phyloP scores from a whole-genome alignment of 1,140 invertebrate genomes.

The Phortica variegata region DNA sequence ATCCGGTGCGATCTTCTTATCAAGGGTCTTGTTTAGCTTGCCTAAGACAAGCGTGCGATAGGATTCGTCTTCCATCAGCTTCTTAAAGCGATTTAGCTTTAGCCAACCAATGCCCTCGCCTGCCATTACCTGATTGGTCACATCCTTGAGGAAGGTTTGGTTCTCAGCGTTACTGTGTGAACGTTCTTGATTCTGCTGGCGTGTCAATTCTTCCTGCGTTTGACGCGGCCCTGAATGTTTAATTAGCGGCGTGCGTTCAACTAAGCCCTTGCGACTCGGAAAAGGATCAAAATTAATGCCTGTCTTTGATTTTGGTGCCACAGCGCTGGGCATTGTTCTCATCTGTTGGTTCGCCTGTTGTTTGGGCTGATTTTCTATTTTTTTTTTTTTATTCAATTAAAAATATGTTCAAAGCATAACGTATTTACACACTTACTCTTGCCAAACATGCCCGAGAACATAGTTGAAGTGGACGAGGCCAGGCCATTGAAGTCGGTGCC shows the following conservation, averaged over 20 bases:
- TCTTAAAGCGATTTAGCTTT: constrained; percentile 90
- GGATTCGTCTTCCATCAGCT: constrained; percentile 98
- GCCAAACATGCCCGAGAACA: constrained; percentile 86
- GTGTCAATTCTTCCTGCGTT: constrained; percentile 66
- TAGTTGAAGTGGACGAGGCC: constrained; percentile 83
- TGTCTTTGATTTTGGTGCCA: constrained; percentile 60
- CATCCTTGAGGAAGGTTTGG: constrained; percentile 83
- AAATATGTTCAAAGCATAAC: no score
- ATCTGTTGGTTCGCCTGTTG: constrained; percentile 26
- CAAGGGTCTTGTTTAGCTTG: constrained; percentile 91
- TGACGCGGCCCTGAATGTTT: constrained; percentile 72
- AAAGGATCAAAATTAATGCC: constrained; percentile 73
- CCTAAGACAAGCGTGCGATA: constrained; percentile 95
- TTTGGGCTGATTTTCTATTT: constrained; percentile 47
- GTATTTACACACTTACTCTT: constrained; percentile 59
- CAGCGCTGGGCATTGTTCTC: constrained; percentile 33
- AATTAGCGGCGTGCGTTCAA: constrained; percentile 88
- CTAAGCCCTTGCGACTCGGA: constrained; percentile 78
- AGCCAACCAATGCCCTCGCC: constrained; percentile 98
- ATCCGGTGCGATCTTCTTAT: constrained; percentile 90
- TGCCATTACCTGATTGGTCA: constrained; percentile 86
- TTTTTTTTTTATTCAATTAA: constrained; percentile 22
- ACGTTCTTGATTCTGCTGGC: constrained; percentile 67
- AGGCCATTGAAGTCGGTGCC: constrained; percentile 87
- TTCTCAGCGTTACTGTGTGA: constrained; percentile 80